These are phyloP conservation scores for Ecliptopera silaceata DNA, from an alignment of 2,888 invertebrate species.

Conservation along the genomic window DNA sequence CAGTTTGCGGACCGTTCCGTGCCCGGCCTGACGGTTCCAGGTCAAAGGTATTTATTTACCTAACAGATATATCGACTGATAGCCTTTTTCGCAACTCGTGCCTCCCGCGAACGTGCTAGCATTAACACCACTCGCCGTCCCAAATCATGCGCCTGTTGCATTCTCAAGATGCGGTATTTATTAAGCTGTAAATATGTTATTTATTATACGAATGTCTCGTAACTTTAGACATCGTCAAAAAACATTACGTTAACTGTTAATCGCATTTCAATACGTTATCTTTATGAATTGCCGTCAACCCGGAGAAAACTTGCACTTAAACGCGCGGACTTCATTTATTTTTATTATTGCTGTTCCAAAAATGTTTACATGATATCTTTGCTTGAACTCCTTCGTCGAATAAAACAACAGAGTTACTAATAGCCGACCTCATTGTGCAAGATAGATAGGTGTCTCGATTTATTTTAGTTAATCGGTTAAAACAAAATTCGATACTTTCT, in stretches of 20 bases:
- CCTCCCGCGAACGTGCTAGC: conserved; percentile 52
- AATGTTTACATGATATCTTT: conserved; percentile 45
- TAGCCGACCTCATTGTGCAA: conserved; percentile 27
- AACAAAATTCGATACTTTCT: conserved; percentile 18
- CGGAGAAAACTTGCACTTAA: conserved; percentile 58
- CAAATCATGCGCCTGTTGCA: conserved; percentile 40
- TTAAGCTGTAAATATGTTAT: conserved; percentile 60
- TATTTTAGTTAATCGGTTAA: conserved; percentile 19
- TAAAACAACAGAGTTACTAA: conserved; percentile 30
- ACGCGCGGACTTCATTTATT: conserved; percentile 50
- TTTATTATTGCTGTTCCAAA: conserved; percentile 56
- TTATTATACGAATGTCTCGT: conserved; percentile 59
- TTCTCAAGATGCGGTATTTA: conserved; percentile 58
- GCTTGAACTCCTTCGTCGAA: conserved; percentile 17
- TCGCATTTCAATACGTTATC: conserved; percentile 64
- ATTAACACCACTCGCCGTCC: conserved; percentile 45
- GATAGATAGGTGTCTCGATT: conserved; percentile 31
- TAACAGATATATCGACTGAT: conserved; percentile 58
- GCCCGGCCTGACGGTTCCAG: conserved; percentile 61
- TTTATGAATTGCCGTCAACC: conserved; percentile 60
- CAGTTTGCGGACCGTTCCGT: conserved; percentile 56
- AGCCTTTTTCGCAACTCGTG: conserved; percentile 55
- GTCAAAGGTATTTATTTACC: conserved; percentile 73
- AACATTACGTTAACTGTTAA: conserved; percentile 66
- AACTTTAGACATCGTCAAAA: conserved; percentile 61